A percentile compares a stretch with the other conserved stretches of the same genome.
Conservation (phyloP, 2,113 vertebrate species). For the Hymenochirus boettgeri region DNA sequence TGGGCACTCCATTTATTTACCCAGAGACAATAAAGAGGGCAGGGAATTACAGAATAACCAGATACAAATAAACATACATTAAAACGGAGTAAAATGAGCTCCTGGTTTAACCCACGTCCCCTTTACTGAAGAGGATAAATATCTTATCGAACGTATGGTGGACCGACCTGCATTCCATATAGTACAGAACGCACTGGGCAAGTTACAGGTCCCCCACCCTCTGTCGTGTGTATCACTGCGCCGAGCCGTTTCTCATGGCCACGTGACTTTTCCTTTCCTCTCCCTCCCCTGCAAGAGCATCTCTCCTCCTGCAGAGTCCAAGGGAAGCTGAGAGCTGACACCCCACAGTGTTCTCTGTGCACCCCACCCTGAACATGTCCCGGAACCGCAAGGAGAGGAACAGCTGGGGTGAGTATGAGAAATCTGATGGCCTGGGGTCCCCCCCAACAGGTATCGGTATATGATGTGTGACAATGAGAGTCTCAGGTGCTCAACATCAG, state of each 20-base stretch:
- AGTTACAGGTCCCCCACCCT: neutral
- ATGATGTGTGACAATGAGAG: neutral
- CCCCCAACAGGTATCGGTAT: neutral
- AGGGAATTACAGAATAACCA: too few species aligned
- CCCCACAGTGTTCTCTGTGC: slow-evolving; percentile 33
- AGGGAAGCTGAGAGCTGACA: slow-evolving; percentile 25
- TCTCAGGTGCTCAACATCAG: neutral
- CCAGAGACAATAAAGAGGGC: too few species aligned
- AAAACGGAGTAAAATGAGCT: too few species aligned
- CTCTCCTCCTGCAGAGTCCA: slow-evolving; percentile 36
- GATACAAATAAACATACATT: too few species aligned
- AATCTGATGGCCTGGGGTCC: neutral
- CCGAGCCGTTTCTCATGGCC: slow-evolving; percentile 8
- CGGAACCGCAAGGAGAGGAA: slow-evolving; percentile 75
- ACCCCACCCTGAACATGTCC: slow-evolving; percentile 21
- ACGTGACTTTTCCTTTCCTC: slow-evolving; percentile 22
- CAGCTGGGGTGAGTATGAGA: slow-evolving; percentile 82
- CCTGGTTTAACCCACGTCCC: too few species aligned
- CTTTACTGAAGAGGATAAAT: too few species aligned
- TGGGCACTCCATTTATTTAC: too few species aligned
- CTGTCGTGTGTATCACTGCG: slow-evolving; percentile 12
- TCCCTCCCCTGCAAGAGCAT: slow-evolving; percentile 22
- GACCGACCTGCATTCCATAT: too few species aligned
- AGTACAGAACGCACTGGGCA: too few species aligned
- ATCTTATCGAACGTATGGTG: too few species aligned